phyloP scores from a whole-genome alignment of 2,888 invertebrate genomes.

The Amorpha juglandis region DNA sequence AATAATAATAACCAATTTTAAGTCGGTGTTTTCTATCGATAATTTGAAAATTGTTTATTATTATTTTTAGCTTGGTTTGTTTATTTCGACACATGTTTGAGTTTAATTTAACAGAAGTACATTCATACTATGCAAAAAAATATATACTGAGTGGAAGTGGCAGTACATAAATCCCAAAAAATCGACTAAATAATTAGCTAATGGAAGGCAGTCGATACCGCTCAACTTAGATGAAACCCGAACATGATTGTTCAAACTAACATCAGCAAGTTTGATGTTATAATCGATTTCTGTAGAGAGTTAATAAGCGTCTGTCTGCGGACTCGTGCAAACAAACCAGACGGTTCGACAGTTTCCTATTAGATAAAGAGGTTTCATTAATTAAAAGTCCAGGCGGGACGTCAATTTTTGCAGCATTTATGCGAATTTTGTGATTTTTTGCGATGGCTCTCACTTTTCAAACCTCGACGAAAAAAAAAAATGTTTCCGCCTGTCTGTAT shows the following conservation, averaged over 20 bases:
- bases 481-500: no score
- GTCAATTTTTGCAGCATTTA: background rate
- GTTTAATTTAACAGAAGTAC: background rate
- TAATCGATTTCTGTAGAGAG: background rate
- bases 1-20: no score
- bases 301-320: background rate
- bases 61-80: no score
- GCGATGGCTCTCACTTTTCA: no score
- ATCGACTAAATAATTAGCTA: constrained; percentile 14
- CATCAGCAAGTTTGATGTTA: constrained; percentile 23
- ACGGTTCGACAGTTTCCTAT: background rate
- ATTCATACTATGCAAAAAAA: background rate
- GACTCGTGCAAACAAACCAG: background rate
- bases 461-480: no score
- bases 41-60: no score
- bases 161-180: background rate
- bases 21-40: no score
- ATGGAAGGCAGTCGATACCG: constrained; percentile 38
- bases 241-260: constrained; percentile 2
- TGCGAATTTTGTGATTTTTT: no score
- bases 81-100: no score
- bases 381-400: background rate
- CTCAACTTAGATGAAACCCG: constrained; percentile 20
- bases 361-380: constrained; percentile 1
- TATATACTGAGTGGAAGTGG: background rate